Evolutionary conservation across 2,888 invertebrate species (phyloP).

Genomic region (Bombyx huttoni): DNA sequence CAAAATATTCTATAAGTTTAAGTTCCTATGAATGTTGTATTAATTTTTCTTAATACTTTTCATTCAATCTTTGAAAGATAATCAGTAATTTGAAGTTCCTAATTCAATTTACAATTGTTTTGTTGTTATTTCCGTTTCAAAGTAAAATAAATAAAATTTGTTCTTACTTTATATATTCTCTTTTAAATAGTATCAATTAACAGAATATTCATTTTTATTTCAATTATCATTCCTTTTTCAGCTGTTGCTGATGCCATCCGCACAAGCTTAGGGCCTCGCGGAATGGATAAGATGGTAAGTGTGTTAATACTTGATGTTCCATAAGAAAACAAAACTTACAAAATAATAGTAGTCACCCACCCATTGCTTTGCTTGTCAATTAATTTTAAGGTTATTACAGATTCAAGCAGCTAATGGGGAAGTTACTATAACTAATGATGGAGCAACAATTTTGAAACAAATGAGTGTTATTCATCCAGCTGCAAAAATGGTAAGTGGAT

Average conservation of each 20-base stretch:
- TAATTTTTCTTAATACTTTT: no score
- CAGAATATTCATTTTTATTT: not conserved
- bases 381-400: constrained; percentile 50
- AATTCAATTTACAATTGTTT: no score
- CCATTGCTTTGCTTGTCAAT: no score
- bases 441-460: constrained; percentile 98
- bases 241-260: constrained; percentile 99
- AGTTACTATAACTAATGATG: constrained; percentile 99
- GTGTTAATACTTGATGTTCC: constrained; percentile 2
- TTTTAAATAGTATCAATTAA: not conserved
- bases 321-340: no score
- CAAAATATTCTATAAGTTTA: no score
- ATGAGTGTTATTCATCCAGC: constrained; percentile 99
- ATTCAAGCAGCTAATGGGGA: constrained; percentile 97
- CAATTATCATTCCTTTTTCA: constrained; percentile 48
- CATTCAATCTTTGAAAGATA: no score
- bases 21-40: no score
- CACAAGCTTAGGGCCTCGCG: constrained; percentile 97
- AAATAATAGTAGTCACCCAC: no score
- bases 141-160: no score
- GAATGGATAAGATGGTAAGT: constrained; percentile 99
- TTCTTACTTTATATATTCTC: no score
- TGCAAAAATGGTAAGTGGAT: constrained; percentile 91
- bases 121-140: no score
- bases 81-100: no score